These are phyloP conservation scores for Pheosia gnoma DNA, from an alignment of 2,888 invertebrate species.

Conservation along the genomic window DNA sequence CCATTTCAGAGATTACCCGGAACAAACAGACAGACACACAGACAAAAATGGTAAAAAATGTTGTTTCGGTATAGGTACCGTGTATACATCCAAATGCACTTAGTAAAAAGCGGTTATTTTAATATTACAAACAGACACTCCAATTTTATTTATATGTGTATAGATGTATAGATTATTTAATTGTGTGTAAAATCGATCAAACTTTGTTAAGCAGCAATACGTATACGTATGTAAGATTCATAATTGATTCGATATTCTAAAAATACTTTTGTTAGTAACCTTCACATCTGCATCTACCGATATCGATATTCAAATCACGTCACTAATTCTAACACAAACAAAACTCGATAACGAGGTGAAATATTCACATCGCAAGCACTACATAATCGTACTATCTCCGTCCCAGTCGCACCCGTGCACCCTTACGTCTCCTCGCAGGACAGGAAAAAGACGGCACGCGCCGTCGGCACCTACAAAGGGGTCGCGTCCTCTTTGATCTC, in stretches of 20 bases:
- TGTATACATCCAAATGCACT: too few species aligned
- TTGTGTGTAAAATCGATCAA: too few species aligned
- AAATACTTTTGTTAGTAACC: neutral
- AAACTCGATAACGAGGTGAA: constrained; percentile 84
- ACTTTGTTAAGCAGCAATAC: too few species aligned
- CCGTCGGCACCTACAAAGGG: constrained; percentile 80
- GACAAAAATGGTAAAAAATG: too few species aligned
- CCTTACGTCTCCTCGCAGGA: constrained; percentile 59
- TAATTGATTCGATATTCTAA: neutral
- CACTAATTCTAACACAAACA: constrained; percentile 81
- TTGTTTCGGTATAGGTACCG: too few species aligned
- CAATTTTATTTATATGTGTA: too few species aligned
- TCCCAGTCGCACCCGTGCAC: constrained; percentile 63
- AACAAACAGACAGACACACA: too few species aligned
- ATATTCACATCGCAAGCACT: constrained; percentile 82
- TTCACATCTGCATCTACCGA: neutral
- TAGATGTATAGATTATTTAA: too few species aligned
- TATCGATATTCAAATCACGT: constrained; percentile 49
- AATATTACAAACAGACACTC: too few species aligned
- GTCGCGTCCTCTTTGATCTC: constrained; percentile 80
- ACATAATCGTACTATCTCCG: constrained; percentile 70
- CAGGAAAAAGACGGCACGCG: constrained; percentile 79
- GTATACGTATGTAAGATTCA: too few species aligned
- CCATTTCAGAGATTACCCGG: too few species aligned
- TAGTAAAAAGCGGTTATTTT: too few species aligned